Percentiles rank a stretch among this genome's conserved stretches.
Evolutionary conservation across 1,140 invertebrate species (phyloP).

Genomic region (Euura lappo): DNA sequence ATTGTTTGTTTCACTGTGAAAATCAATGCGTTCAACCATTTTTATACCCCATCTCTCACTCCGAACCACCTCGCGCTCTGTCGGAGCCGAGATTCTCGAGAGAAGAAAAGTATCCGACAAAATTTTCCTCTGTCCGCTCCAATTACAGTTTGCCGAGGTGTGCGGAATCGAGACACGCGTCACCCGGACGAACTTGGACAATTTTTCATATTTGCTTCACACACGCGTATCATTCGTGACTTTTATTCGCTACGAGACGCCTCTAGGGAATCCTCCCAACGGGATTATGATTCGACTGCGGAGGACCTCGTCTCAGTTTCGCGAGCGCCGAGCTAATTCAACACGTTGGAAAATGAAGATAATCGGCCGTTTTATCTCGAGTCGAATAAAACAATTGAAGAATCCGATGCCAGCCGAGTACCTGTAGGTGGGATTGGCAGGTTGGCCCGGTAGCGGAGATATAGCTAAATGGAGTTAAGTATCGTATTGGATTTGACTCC

Average conservation of each 20-base stretch:
- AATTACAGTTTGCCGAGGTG: slow-evolving; percentile 2
- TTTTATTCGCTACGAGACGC: not conserved
- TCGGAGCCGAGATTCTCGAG: not conserved
- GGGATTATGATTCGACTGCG: too few relatives aligned
- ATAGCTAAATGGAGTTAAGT: slow-evolving; percentile 5
- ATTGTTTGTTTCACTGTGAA: slow-evolving; percentile 5
- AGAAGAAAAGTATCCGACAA: not conserved
- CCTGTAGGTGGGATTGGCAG: not conserved
- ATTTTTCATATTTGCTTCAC: not conserved
- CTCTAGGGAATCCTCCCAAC: too few relatives aligned
- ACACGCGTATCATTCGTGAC: too few relatives aligned
- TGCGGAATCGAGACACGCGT: not conserved
- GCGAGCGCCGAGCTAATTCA: too few relatives aligned
- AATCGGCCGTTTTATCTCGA: not conserved
- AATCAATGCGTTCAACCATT: not conserved
- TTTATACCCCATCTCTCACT: too few relatives aligned
- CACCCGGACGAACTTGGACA: not conserved
- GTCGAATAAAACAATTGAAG: not conserved
- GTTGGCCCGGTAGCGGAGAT: not conserved
- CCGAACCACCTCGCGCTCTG: not conserved
- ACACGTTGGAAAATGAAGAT: not conserved
- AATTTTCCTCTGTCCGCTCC: not conserved
- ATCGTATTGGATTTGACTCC: slow-evolving; percentile 7
- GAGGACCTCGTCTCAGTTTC: too few relatives aligned
- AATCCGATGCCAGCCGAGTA: not conserved